Base-by-base conservation (phyloP, 2,113 vertebrate species). In the Tiliqua scincoides region DNA sequence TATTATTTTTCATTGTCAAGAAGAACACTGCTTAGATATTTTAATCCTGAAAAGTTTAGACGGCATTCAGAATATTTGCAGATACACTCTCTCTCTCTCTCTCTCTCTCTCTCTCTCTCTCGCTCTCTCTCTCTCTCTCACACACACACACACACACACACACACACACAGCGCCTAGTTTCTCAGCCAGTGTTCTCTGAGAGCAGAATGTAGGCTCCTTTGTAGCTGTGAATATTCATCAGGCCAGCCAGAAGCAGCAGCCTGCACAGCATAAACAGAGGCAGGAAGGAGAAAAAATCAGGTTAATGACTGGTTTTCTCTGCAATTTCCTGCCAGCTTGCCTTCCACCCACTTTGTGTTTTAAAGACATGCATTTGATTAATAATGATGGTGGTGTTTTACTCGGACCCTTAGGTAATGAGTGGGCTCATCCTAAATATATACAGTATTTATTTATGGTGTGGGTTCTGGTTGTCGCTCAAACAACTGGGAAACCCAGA, bases 21-120 rank as follows among this genome's bases (percentile, higher is more conserved):
- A 48, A 54, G 11, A 76, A 59, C 10, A 15, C 89, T 89, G 90
- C 91, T 89, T 68, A 32, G 84, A 0, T 32, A 82, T 90, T 93
- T 95, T 94, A 94, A 93, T 95, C 92, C 88, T 67, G 8, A 89
- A 91, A 91, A 94, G 79, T 80, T 91, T 93, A 92, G 78, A 73
- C 79, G 23, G 67, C 86, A 92, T 87, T 27, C 84, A 79, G 79
- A 84, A 92, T 89, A 82, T 91, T 90, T 0, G 0, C 65, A 86
- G 71, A 88, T 77, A 89, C 43, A 48, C 4, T 48, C 43, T 48
- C 4, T 48, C 43, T 48, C 4, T 48, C 43, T 48, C 4, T 48
- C 43, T 5, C 43, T 48, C 43, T 48, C 43, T 48, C 43, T 5
- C 43, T 48, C 43, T 48, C 43, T 48, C 4, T 48, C 43, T 48